A percentile compares a stretch with the other conserved stretches of the same genome.
Conservation (phyloP, 2,113 vertebrate species). For the Oceanites oceanicus region DNA sequence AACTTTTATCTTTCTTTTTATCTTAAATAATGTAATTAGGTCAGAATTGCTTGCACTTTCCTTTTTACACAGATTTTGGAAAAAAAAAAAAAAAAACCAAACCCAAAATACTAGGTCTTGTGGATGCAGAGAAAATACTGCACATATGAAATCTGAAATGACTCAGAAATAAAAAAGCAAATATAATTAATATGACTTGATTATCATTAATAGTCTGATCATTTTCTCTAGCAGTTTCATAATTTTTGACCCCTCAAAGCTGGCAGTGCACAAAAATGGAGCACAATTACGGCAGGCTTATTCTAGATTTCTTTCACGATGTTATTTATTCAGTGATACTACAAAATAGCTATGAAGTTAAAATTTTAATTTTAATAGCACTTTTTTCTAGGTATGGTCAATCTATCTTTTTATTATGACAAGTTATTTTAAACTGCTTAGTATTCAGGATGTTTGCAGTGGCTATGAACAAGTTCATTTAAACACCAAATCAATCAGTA, state of each 20-base stretch:
- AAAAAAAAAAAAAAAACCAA: not conserved
- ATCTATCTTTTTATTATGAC: conserved; percentile 81
- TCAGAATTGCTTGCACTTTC: not conserved
- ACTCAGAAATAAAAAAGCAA: not conserved
- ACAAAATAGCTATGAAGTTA: not conserved
- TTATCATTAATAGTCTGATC: not conserved
- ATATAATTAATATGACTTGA: not conserved
- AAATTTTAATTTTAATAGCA: conserved; percentile 57
- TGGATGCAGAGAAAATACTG: not conserved
- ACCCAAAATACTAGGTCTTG: not conserved
- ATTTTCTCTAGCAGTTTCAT: not conserved
- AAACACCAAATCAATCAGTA: conserved; percentile 89
- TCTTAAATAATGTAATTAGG: not conserved
- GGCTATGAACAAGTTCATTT: conserved; percentile 83
- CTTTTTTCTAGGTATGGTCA: conserved; percentile 72
- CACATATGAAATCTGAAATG: not conserved
- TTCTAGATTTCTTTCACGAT: not conserved
- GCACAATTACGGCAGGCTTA: not conserved
- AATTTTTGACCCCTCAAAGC: not conserved
- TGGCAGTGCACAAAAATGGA: not conserved
- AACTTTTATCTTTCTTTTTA: not conserved
- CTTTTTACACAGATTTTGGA: not conserved
- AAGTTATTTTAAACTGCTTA: conserved; percentile 78
- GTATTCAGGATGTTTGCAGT: conserved; percentile 80
- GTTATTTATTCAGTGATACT: not conserved